phyloP scores from a whole-genome alignment of 23 tunicate species.

The Styela clava region DNA sequence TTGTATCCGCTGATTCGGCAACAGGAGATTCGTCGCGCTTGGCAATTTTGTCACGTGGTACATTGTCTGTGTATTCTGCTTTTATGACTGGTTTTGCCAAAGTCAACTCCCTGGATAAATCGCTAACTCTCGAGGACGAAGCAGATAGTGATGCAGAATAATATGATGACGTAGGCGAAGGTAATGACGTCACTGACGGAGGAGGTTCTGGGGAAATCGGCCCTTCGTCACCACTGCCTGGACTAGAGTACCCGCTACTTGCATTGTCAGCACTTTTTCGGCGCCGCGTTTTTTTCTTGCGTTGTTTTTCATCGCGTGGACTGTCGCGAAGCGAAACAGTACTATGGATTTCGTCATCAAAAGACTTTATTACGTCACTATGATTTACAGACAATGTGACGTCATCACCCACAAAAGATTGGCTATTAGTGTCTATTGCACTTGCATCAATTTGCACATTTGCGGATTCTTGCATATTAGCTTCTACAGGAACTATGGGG shows the following conservation, averaged over 20 bases:
- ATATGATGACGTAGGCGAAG: slow-evolving; percentile 75
- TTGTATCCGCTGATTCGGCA: not conserved
- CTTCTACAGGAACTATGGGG: not conserved
- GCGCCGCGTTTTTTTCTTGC: slow-evolving; percentile 1
- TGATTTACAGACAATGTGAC: not conserved
- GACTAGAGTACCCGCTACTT: slow-evolving; percentile 83
- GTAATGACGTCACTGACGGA: slow-evolving; percentile 10
- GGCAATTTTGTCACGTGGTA: too few relatives aligned
- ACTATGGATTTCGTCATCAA: slow-evolving; percentile 7
- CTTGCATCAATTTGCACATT: not conserved
- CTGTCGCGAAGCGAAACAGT: not conserved
- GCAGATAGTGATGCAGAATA: slow-evolving; percentile 48
- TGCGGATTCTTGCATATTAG: not conserved
- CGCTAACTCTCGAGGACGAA: slow-evolving; percentile 51
- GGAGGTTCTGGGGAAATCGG: slow-evolving; percentile 29
- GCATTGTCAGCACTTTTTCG: slow-evolving; percentile 38
- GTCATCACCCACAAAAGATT: not conserved
- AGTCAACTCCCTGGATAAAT: slow-evolving; percentile 13
- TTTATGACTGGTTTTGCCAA: not conserved
- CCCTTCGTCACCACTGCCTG: slow-evolving; percentile 49
- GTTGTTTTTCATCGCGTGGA: not conserved
- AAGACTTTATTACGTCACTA: slow-evolving; percentile 26
- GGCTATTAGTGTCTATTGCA: not conserved
- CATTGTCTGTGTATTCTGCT: not conserved
- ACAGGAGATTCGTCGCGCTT: not conserved